Conservation (phyloP, 2,888 invertebrate genomes). For the Lordiphosa andalusiaca region DNA sequence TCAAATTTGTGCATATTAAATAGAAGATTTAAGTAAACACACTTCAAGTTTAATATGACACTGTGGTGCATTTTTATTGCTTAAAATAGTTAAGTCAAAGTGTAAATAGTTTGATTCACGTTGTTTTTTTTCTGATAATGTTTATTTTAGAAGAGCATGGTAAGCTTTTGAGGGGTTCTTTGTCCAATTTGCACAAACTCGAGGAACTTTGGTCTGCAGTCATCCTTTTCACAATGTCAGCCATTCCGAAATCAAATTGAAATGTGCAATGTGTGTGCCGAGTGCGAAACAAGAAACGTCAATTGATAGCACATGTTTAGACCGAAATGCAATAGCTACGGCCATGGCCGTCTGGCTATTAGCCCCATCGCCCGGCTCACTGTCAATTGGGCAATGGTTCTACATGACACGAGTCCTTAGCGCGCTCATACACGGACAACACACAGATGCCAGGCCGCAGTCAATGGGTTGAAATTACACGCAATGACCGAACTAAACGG, state of each 20-base stretch:
- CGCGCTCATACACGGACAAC: neutral
- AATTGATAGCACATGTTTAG: conserved; percentile 52
- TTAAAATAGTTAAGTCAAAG: too few relatives aligned
- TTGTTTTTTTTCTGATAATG: too few relatives aligned
- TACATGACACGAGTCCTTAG: conserved; percentile 47
- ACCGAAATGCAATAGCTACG: conserved; percentile 35
- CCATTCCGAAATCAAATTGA: conserved; percentile 30
- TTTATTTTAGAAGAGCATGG: too few relatives aligned
- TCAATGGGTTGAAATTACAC: conserved; percentile 54
- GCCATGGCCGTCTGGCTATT: conserved; percentile 38
- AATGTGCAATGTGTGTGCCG: conserved; percentile 38
- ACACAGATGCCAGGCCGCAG: conserved; percentile 31
- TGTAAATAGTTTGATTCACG: too few relatives aligned
- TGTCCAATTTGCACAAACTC: too few relatives aligned
- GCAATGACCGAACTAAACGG: conserved; percentile 57
- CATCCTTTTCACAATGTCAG: conserved; percentile 16
- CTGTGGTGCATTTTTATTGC: too few relatives aligned
- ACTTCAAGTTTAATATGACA: too few relatives aligned
- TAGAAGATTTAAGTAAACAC: too few relatives aligned
- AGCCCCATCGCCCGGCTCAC: conserved; percentile 36
- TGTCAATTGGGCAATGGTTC: conserved; percentile 67
- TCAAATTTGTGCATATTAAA: too few relatives aligned
- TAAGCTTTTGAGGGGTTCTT: too few relatives aligned
- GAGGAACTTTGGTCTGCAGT: neutral
- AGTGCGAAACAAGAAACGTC: conserved; percentile 48